Conservation (phyloP, 2,888 invertebrate genomes). For the Saturnia pavonia region DNA sequence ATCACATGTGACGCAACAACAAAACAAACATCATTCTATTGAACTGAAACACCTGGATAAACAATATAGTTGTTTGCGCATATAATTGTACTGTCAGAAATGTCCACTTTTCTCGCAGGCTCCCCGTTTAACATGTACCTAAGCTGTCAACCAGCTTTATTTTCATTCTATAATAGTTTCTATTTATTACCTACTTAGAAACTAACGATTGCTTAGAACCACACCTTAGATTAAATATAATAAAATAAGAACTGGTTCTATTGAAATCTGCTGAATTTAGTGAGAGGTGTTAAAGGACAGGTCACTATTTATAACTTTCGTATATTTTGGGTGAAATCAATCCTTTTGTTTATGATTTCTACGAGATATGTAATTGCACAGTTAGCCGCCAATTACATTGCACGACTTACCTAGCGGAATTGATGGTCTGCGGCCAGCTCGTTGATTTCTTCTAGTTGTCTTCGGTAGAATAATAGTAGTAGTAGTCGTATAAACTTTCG, state of each 20-base stretch:
- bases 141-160: neutral
- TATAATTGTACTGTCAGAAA: slow-evolving; percentile 19
- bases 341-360: too few species aligned
- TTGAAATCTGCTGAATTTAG: too few species aligned
- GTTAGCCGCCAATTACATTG: too few species aligned
- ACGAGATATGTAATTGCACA: too few species aligned
- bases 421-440: too few species aligned
- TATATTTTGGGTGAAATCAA: too few species aligned
- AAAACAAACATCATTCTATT: neutral
- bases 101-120: neutral
- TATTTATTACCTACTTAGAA: neutral
- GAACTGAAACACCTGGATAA: slow-evolving; percentile 13
- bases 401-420: too few species aligned
- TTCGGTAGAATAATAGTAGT: too few species aligned
- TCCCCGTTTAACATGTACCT: neutral
- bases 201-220: neutral
- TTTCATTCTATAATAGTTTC: neutral
- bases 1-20: neutral
- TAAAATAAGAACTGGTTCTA: neutral
- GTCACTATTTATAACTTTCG: too few species aligned
- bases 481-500: too few species aligned
- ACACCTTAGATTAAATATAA: neutral
- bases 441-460: too few species aligned
- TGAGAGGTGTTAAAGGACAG: too few species aligned
- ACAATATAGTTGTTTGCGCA: slow-evolving; percentile 6